These are phyloP conservation scores for Agrilus mali DNA, from an alignment of 2,888 invertebrate genomes.

Conservation along the genomic window DNA sequence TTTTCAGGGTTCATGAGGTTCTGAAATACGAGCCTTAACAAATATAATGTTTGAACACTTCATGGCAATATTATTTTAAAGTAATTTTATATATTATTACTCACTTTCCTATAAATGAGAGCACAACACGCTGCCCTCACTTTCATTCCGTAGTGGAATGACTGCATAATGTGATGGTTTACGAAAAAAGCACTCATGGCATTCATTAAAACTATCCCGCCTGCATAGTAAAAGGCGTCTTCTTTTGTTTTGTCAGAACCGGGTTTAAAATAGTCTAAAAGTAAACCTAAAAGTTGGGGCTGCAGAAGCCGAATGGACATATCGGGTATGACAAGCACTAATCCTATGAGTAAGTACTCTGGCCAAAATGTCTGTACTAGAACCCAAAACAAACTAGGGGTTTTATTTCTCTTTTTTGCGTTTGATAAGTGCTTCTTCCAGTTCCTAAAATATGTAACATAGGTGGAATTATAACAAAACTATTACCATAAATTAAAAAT, in stretches of 20 bases:
- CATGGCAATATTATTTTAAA: not conserved
- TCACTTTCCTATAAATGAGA: conserved; percentile 75
- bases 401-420: conserved; percentile 41
- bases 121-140: conserved; percentile 72
- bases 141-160: conserved; percentile 68
- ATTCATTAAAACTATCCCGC: conserved; percentile 42
- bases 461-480: no score
- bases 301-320: conserved; percentile 47
- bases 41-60: no score
- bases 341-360: conserved; percentile 49
- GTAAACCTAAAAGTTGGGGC: conserved; percentile 50
- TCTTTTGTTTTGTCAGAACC: conserved; percentile 36
- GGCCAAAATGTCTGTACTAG: conserved; percentile 56
- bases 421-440: conserved; percentile 52
- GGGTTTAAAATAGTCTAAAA: conserved; percentile 53
- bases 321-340: conserved; percentile 47
- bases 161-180: conserved; percentile 54
- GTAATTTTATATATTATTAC: conserved; percentile 7
- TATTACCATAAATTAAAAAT: no score
- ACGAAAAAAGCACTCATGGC: conserved; percentile 45
- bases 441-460: conserved; percentile 40
- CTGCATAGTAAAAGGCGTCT: conserved; percentile 51
- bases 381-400: conserved; percentile 51
- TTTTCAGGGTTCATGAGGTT: no score
- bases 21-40: no score